Evolutionary conservation across 1,140 invertebrate species (phyloP).

Genomic region (Drosophila setifemur): DNA sequence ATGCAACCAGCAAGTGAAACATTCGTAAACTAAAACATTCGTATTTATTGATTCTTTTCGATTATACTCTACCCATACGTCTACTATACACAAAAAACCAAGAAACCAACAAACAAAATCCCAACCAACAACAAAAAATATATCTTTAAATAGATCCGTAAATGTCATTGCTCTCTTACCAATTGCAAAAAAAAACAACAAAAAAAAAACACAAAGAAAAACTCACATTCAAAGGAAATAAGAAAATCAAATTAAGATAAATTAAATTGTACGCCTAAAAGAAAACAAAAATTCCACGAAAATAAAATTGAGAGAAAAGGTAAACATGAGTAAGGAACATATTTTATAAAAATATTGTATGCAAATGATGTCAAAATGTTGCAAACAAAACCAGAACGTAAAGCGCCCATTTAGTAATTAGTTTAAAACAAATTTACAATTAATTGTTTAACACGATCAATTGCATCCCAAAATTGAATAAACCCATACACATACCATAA

Average conservation of each 20-base stretch:
- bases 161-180: slow-evolving; percentile 38
- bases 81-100: slow-evolving; percentile 33
- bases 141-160: slow-evolving; percentile 44
- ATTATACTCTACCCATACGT: slow-evolving; percentile 53
- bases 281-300: slow-evolving; percentile 48
- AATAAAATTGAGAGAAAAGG: slow-evolving; percentile 37
- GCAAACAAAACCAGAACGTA: slow-evolving; percentile 70
- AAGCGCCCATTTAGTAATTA: slow-evolving; percentile 74
- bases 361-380: slow-evolving; percentile 80
- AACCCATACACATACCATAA: slow-evolving; percentile 6
- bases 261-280: slow-evolving; percentile 73
- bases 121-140: slow-evolving; percentile 42
- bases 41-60: slow-evolving; percentile 72
- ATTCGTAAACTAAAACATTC: slow-evolving; percentile 77
- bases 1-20: slow-evolving; percentile 49
- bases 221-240: slow-evolving; percentile 6
- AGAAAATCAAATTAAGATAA: slow-evolving; percentile 76
- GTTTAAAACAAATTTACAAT: slow-evolving; percentile 80
- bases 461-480: slow-evolving; percentile 44
- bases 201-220: slow-evolving; percentile 18
- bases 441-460: slow-evolving; percentile 72
- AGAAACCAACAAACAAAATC: neutral
- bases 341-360: slow-evolving; percentile 81
- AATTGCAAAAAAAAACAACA: slow-evolving; percentile 9
- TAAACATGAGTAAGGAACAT: slow-evolving; percentile 57